phyloP scores from a whole-genome alignment of 1,140 invertebrate species.

The Drosophila lowei region DNA sequence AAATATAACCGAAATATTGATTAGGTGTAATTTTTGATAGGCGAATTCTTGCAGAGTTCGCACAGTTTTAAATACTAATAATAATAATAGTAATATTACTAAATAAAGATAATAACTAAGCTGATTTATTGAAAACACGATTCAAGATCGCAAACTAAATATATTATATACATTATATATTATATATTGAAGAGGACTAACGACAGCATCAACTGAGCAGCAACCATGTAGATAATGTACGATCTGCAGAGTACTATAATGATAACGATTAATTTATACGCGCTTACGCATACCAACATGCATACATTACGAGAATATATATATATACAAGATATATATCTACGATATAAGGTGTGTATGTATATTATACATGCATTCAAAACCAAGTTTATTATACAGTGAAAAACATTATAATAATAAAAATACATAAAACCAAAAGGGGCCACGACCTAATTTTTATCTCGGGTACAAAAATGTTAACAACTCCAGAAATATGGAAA shows the following conservation, averaged over 20 bases:
- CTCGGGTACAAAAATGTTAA: too few species aligned
- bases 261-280: conserved; percentile 71
- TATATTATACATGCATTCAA: conserved; percentile 57
- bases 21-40: conserved; percentile 70
- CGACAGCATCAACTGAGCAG: conserved; percentile 59
- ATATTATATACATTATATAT: conserved; percentile 41
- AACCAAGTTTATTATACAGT: conserved; percentile 62
- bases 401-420: conserved; percentile 65
- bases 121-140: conserved; percentile 56
- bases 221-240: conserved; percentile 73
- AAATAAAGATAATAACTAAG: conserved; percentile 57
- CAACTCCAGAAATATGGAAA: conserved; percentile 33
- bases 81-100: conserved; percentile 22
- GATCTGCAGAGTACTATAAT: conserved; percentile 66
- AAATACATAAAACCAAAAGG: conserved; percentile 57
- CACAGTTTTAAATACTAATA: conserved; percentile 61
- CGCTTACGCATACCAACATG: conserved; percentile 68
- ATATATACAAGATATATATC: conserved; percentile 41
- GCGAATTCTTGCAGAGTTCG: conserved; percentile 56
- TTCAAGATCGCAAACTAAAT: conserved; percentile 28
- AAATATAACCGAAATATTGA: conserved; percentile 40
- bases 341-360: conserved; percentile 60
- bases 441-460: too few species aligned
- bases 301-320: conserved; percentile 55
- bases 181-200: conserved; percentile 31